These are phyloP conservation scores for Drosophila dunni DNA, from an alignment of 1,140 invertebrate genomes.

Conservation along the genomic window DNA sequence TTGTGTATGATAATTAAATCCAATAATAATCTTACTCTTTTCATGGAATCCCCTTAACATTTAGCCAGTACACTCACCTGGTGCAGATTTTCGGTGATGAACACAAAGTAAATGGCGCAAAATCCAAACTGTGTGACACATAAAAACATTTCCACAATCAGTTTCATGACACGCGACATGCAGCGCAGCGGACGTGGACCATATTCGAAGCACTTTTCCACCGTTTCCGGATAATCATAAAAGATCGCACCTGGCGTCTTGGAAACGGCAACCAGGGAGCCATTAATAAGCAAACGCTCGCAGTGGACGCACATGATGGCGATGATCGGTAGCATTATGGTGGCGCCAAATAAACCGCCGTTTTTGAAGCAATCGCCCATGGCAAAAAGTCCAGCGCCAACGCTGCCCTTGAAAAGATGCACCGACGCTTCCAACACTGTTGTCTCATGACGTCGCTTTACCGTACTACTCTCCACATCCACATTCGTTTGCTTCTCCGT, in stretches of 20 bases:
- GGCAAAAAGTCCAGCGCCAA: conserved; percentile 90
- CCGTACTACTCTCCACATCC: conserved; percentile 28
- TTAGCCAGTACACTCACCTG: conserved; percentile 86
- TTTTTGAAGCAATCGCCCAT: conserved; percentile 92
- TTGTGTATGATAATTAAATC: too few species aligned
- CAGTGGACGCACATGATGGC: conserved; percentile 90
- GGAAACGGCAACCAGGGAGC: conserved; percentile 67
- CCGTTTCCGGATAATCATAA: conserved; percentile 91
- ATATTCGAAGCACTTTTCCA: conserved; percentile 90
- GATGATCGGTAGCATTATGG: conserved; percentile 88
- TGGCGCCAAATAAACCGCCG: conserved; percentile 88
- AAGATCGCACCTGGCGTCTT: conserved; percentile 74
- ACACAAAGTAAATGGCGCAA: conserved; percentile 97
- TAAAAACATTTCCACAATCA: conserved; percentile 91
- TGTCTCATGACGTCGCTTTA: conserved; percentile 60
- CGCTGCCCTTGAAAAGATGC: conserved; percentile 87
- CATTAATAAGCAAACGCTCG: conserved; percentile 86
- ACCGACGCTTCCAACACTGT: conserved; percentile 89
- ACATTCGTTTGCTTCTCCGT: conserved; percentile 10
- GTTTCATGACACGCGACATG: conserved; percentile 87
- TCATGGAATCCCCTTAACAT: not conserved
- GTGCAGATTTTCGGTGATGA: conserved; percentile 93
- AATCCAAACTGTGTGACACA: conserved; percentile 97
- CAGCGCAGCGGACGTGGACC: conserved; percentile 88
- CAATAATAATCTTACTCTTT: too few species aligned